phyloP scores from a whole-genome alignment of 2,797 vertebrate species.

The Enteromius viviparus region DNA sequence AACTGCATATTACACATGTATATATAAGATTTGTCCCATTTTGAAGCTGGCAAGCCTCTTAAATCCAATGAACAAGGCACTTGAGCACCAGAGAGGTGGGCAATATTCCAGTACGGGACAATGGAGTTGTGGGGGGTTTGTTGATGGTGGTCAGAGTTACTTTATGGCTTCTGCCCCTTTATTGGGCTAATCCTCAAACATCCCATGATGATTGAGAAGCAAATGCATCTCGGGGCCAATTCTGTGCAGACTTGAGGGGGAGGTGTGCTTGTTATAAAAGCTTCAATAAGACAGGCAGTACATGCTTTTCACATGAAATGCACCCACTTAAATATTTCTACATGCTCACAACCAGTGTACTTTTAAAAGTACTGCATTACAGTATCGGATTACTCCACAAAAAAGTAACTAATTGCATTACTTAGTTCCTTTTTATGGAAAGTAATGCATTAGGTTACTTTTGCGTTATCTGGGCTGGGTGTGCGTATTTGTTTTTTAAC shows the following conservation, averaged over 20 bases:
- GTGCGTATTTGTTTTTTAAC: neutral
- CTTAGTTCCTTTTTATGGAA: neutral
- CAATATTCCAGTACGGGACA: slow-evolving; percentile 35
- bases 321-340: slow-evolving; percentile 50
- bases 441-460: neutral
- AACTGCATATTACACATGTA: slow-evolving; percentile 18
- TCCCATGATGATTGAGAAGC: slow-evolving; percentile 12
- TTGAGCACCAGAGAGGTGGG: slow-evolving; percentile 51
- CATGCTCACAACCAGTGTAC: slow-evolving; percentile 64
- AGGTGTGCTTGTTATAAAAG: slow-evolving; percentile 11
- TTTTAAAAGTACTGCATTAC: neutral
- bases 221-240: slow-evolving; percentile 14
- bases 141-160: slow-evolving; percentile 21
- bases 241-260: slow-evolving; percentile 21
- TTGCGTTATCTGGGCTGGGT: neutral
- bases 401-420: neutral
- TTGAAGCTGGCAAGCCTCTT: slow-evolving; percentile 10
- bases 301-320: slow-evolving; percentile 64
- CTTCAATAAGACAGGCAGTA: slow-evolving; percentile 51
- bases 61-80: slow-evolving; percentile 63
- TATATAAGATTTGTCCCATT: neutral
- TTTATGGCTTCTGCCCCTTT: slow-evolving; percentile 42
- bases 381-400: neutral
- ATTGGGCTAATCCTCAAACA: slow-evolving; percentile 34
- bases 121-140: slow-evolving; percentile 15